Conservation (phyloP, 2,113 vertebrate genomes). For the Halichoeres trimaculatus region DNA sequence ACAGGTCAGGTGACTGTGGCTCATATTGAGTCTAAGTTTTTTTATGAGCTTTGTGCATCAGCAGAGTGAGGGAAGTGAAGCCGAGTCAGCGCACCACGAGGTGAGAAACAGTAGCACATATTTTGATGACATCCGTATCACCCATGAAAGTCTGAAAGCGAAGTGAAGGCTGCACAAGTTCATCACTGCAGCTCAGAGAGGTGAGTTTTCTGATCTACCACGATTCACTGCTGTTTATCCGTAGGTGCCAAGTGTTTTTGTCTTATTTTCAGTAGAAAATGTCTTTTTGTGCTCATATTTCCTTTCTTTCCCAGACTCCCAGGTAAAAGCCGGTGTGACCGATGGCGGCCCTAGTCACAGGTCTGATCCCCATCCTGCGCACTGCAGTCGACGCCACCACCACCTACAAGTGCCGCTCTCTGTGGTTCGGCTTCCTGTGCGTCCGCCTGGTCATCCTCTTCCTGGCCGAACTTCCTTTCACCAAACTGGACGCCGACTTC, state of each 20-base stretch:
- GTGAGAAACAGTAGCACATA: slow-evolving; percentile 22
- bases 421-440: slow-evolving; percentile 71
- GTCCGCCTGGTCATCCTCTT: slow-evolving; percentile 55
- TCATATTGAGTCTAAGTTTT: too few relatives aligned
- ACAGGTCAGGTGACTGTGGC: too few relatives aligned
- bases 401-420: slow-evolving; percentile 54
- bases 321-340: background rate
- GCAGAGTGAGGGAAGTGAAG: background rate
- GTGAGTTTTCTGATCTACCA: slow-evolving; percentile 17
- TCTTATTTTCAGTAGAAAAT: too few relatives aligned
- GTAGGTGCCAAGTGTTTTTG: too few relatives aligned
- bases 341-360: slow-evolving; percentile 74
- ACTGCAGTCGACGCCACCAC: slow-evolving; percentile 50
- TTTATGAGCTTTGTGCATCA: too few relatives aligned
- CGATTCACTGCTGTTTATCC: background rate
- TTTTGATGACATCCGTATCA: slow-evolving; percentile 16
- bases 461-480: slow-evolving; percentile 61
- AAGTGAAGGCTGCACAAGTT: background rate
- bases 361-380: slow-evolving; percentile 62
- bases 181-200: slow-evolving; percentile 18
- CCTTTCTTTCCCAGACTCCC: background rate
- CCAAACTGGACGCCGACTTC: slow-evolving; percentile 55
- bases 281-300: too few relatives aligned
- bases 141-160: slow-evolving; percentile 3
- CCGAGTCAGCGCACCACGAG: slow-evolving; percentile 21